Percentiles rank a stretch among this genome's conserved stretches.
Conservation (phyloP, 2,797 vertebrate species). For the Coreius guichenoti region DNA sequence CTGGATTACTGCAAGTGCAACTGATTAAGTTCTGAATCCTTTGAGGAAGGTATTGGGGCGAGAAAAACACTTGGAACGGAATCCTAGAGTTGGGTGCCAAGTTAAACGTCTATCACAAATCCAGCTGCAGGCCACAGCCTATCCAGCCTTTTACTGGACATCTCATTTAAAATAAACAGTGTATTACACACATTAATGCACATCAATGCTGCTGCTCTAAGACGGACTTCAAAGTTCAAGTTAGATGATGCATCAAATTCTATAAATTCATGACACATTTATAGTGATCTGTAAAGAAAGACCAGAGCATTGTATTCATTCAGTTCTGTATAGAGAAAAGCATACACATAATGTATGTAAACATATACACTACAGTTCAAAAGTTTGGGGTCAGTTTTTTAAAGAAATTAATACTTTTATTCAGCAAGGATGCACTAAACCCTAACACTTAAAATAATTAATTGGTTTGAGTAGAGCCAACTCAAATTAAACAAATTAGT, state of each 20-base stretch:
- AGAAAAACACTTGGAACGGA: slow-evolving; percentile 24
- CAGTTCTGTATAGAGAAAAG: background rate
- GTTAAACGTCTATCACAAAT: slow-evolving; percentile 40
- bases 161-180: slow-evolving; percentile 35
- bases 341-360: background rate
- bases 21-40: slow-evolving; percentile 21
- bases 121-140: slow-evolving; percentile 39
- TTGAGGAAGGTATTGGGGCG: slow-evolving; percentile 22
- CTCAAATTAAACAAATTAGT: no score
- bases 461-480: no score
- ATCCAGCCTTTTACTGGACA: slow-evolving; percentile 40
- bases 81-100: slow-evolving; percentile 20
- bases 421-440: no score
- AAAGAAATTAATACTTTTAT: background rate
- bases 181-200: slow-evolving; percentile 19
- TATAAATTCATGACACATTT: background rate
- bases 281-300: background rate
- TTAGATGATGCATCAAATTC: background rate
- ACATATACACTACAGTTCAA: background rate
- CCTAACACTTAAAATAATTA: no score
- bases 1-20: slow-evolving; percentile 23
- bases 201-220: background rate
- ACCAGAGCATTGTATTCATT: background rate
- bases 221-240: background rate
- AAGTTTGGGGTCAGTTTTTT: background rate